Base-by-base conservation (phyloP, 2,113 vertebrate species). In the Bagarius yarrelli region DNA sequence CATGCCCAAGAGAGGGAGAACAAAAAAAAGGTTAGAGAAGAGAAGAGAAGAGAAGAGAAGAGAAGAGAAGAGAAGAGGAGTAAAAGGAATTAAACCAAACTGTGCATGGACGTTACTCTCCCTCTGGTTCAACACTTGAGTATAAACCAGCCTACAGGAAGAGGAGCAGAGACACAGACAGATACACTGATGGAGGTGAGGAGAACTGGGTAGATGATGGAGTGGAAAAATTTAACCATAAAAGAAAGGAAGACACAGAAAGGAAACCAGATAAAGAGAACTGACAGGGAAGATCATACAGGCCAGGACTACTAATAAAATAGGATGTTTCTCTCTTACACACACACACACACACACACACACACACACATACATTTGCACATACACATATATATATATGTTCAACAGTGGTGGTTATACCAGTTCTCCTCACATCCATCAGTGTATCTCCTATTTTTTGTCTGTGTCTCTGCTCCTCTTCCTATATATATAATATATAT, bases 11-110 rank as follows among this genome's bases (percentile, higher is more conserved):
- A 78, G 59, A 75, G 74, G 59, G 11, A 66, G 50, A 67, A 18
- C 55, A n/a, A 70, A 69, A 21, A 27, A n/a, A 11, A 56, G 63
- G 74, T 4, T 19, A 40, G 74, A 82, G 80, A 47, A 73, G 53
- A 6, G 2, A 23, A 56, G 8, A 76, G 14, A 47, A 40, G 13
- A 27, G n/a, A 44, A n/a, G 25, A 47, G 5, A 32, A 23, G 64
- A 63, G 44, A 72, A 47, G 47, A 2, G 23, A 16, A 59, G 57
- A 40, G 19, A 40, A 60, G 16, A 15, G 25, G 16, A 47, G 11
- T 5, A 1, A 23, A 27, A 21, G 36, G 36, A 40, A 40, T 40
- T 3, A 40, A 40, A 3, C 36, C 3, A 40, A 8, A 40, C 36
- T 40, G 36, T 40, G 3, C 8, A 40, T 40, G 8, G 8, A 40